Evolutionary conservation across 2,888 invertebrate genomes (phyloP).

Genomic region (Salticus scenicus): DNA sequence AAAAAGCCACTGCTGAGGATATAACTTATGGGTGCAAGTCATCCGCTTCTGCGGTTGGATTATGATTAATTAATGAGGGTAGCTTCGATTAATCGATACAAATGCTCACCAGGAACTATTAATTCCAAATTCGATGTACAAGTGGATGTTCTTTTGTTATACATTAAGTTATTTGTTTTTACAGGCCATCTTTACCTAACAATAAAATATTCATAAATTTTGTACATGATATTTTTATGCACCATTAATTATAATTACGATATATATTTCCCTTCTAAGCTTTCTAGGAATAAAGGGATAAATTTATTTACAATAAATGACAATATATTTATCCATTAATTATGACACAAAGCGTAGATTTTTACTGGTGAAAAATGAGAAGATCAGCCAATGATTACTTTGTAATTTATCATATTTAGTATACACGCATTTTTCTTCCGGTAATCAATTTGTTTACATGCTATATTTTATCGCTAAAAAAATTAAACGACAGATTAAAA

Average conservation of each 20-base stretch:
- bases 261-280: not conserved
- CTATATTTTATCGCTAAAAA: no score
- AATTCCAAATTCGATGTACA: not conserved
- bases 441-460: no score
- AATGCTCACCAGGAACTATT: not conserved
- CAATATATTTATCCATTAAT: not conserved
- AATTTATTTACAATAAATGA: not conserved
- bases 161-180: not conserved
- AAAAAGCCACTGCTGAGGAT: not conserved
- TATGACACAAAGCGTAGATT: not conserved
- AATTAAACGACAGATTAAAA: no score
- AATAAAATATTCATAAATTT: not conserved
- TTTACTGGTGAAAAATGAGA: no score
- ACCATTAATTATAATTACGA: not conserved
- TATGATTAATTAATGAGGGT: conserved; percentile 1
- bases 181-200: not conserved
- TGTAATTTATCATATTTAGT: no score
- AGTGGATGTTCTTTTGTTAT: not conserved
- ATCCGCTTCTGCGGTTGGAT: not conserved
- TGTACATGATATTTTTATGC: not conserved
- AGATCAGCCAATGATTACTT: no score
- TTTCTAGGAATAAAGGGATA: not conserved
- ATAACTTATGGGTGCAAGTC: not conserved
- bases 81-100: not conserved
- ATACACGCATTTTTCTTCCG: no score